Percentiles rank a stretch among this genome's conserved stretches.
These are phyloP conservation scores for Colostygia pectinataria DNA, from an alignment of 2,888 invertebrate species.

Conservation along the genomic window DNA sequence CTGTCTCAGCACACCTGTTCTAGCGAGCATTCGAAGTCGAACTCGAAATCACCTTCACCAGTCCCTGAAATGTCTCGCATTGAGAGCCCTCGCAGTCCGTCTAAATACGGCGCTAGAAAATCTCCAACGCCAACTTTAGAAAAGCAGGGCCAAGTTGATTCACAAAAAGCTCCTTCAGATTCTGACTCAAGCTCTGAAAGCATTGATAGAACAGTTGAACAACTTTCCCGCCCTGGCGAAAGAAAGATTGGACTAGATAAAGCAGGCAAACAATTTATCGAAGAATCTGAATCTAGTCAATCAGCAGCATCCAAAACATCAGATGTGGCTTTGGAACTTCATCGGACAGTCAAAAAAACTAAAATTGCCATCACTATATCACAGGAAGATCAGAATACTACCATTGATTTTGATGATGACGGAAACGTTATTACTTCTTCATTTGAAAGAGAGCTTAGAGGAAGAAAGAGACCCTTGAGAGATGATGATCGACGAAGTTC, in stretches of 20 bases:
- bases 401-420: constrained; percentile 78
- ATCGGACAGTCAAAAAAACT: constrained; percentile 76
- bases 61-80: constrained; percentile 68
- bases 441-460: constrained; percentile 65
- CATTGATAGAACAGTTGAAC: constrained; percentile 76
- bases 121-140: constrained; percentile 84
- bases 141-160: constrained; percentile 83
- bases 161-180: constrained; percentile 81
- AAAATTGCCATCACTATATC: constrained; percentile 81
- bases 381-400: constrained; percentile 79
- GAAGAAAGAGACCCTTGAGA: constrained; percentile 70
- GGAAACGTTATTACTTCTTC: constrained; percentile 77
- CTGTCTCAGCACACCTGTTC: constrained; percentile 70
- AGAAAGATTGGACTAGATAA: constrained; percentile 73
- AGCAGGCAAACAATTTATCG: constrained; percentile 73
- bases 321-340: constrained; percentile 71
- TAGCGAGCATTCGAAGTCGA: constrained; percentile 75
- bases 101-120: constrained; percentile 66
- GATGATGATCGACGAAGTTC: constrained; percentile 78
- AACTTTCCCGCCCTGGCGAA: constrained; percentile 69
- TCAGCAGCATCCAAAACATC: constrained; percentile 80
- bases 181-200: constrained; percentile 84
- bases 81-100: constrained; percentile 74
- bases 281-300: constrained; percentile 84
- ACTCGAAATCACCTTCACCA: constrained; percentile 71